Base-by-base conservation (phyloP, 2,888 invertebrate species). In the Callosobruchus maculatus region DNA sequence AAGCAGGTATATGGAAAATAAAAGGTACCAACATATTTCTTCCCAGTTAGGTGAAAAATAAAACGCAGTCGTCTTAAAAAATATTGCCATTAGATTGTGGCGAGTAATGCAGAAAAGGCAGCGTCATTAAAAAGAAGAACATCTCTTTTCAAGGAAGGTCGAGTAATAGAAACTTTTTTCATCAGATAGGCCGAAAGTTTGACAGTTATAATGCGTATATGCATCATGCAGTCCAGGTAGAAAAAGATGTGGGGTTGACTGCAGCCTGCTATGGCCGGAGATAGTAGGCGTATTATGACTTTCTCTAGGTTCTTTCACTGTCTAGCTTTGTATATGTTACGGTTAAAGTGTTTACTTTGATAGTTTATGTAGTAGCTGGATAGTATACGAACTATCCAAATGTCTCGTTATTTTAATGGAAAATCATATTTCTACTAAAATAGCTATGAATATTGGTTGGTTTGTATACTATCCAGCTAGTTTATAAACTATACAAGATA, bases 181-280 rank as follows among this genome's bases (percentile, higher is more conserved):
- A 80, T 77, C 80, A 78, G 82, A 82, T 82, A 81, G 30, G 79
- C 72, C 73, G 68, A 67, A 20, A 75, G 76, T 81, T 80, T 82
- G 82, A 81, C 82, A 80, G 80, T 75, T 80, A 80, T 80, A 82
- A 82, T 81, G 81, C 73, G 71, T 76, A 73, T 77, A 78, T 80
- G 78, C 79, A 79, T 81, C 79, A 80, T 75, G 76, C 74, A 18
- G 49, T 18, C 49, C 49, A 49, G 49, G 49, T 49, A 49, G 49
- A 49, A 72, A 74, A 71, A 74, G 76, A 73, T 66, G 70, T 70
- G 20, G 30, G 31, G 70, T n/a, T 26, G 26, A 26, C 26, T 26
- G 26, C 26, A 4, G 26, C 2, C 26, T 26, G 26, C 26, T 26
- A 49, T 5, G 49, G 49, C 49, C 49, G 49, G 49, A 49, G 49